These are phyloP conservation scores for Acanthosepion esculentum DNA, from an alignment of 2,888 invertebrate genomes.

Conservation along the genomic window DNA sequence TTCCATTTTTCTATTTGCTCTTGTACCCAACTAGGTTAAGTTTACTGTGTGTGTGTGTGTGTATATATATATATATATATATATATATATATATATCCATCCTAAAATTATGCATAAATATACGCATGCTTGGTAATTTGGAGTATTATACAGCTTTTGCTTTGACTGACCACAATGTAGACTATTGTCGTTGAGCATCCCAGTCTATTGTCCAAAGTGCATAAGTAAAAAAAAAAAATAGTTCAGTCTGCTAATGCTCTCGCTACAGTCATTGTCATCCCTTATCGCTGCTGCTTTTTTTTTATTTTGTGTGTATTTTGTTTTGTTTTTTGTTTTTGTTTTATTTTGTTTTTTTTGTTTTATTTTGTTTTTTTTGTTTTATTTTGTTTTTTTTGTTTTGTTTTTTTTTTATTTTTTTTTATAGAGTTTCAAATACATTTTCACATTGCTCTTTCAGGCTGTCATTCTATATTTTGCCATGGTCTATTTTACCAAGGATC, in stretches of 20 bases:
- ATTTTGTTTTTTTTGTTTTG: too few species aligned
- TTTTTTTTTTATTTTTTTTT: background rate
- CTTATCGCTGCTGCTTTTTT: background rate
- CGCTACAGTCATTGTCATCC: slow-evolving; percentile 2
- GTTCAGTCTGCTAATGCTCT: background rate
- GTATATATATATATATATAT: slow-evolving; percentile 36
- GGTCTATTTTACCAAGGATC: too few species aligned
- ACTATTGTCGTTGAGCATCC: background rate
- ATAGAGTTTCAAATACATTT: background rate
- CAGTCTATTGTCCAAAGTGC: background rate
- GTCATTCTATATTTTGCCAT: background rate
- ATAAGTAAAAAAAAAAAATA: background rate
- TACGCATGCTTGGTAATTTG: background rate
- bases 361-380: too few species aligned
- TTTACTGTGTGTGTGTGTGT: background rate
- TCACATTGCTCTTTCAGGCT: background rate
- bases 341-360: too few species aligned
- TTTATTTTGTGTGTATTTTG: background rate
- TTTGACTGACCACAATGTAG: background rate
- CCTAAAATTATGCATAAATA: background rate
- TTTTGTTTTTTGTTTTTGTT: background rate
- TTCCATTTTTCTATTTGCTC: too few species aligned
- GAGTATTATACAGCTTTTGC: background rate
- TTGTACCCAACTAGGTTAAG: too few species aligned
- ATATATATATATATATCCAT: too few species aligned